Percentiles rank a stretch among this genome's conserved stretches.
Conservation (phyloP, 2,113 vertebrate species). For the Castor canadensis region DNA sequence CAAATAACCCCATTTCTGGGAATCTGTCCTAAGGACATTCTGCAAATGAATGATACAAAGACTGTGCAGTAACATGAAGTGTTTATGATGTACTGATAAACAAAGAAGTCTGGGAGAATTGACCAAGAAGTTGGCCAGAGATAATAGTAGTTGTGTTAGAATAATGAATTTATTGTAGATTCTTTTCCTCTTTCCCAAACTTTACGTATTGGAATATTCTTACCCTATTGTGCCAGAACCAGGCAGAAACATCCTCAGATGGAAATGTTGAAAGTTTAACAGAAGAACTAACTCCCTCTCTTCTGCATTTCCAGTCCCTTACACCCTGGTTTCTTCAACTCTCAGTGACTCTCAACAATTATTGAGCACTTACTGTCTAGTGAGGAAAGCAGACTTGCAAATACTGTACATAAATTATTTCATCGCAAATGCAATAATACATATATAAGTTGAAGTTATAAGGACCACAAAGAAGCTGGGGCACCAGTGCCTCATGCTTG, state of each 20-base stretch:
- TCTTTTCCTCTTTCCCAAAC: constrained; percentile 43
- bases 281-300: neutral
- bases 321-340: constrained; percentile 1
- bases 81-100: constrained; percentile 65
- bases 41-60: constrained; percentile 62
- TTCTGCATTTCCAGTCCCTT: neutral
- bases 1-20: constrained; percentile 65
- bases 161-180: constrained; percentile 38
- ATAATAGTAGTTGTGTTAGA: constrained; percentile 53
- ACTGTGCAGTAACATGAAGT: constrained; percentile 54
- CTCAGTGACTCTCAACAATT: neutral
- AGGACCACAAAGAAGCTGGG: neutral
- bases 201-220: neutral
- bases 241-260: neutral
- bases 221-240: constrained; percentile 1
- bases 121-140: constrained; percentile 41
- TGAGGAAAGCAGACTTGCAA: constrained; percentile 22
- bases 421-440: neutral
- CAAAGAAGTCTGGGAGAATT: constrained; percentile 39
- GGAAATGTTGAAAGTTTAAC: neutral
- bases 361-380: neutral
- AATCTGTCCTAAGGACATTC: constrained; percentile 63
- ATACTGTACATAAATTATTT: neutral
- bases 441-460: neutral
- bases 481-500: too few species aligned